Base-by-base conservation (phyloP, 2,113 vertebrate genomes). In the Tonatia bakeri region DNA sequence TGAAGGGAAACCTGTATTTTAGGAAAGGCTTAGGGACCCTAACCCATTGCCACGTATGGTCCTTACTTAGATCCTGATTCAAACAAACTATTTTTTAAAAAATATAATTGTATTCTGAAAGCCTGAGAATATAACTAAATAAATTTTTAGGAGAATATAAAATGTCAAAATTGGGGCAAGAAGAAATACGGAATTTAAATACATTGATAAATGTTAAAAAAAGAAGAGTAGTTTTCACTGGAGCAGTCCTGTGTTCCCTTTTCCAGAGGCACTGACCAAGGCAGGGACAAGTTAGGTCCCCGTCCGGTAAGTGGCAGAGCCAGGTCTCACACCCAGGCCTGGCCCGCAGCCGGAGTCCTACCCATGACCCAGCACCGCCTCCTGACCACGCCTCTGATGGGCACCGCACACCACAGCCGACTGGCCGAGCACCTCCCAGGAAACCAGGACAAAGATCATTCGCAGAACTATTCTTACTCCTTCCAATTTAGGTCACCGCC, bases 321-420 rank as follows among this genome's bases (percentile, higher is more conserved):
- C 19, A 14, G 64, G 38, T 38, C 38, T 75, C 75, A 47, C 65
- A 20, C 28, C 28, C 28, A 70, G 67, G 14, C 36, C 50, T n/a
- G 47, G 0, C 56, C 36, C 70, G 40, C 9, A 36, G 79, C 40
- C 43, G 15, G 28, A 5, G 7, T 19, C 73, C 45, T 10, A 38
- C 47, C 81, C 43, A 31, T 14, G 5, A 31, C 45, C 24, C 22
- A 4, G 45, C 1, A 24, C 33, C 2, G 87, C n/a, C 90, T 11
- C 7, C 45, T 1, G 4, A 28, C 20, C 43, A 10, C 0, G 2
- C 22, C 72, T 13, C 14, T 20, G 54, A 50, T 26, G 0, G 0
- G 43, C 70, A 3, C 3, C 38, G 16, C 5, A 22, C 2, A 4
- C 19, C 45, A n/a, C 14, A 1, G 22, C 45, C 13, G 0, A n/a